Conservation (phyloP, 2,113 vertebrate genomes). For the Anoplopoma fimbria region DNA sequence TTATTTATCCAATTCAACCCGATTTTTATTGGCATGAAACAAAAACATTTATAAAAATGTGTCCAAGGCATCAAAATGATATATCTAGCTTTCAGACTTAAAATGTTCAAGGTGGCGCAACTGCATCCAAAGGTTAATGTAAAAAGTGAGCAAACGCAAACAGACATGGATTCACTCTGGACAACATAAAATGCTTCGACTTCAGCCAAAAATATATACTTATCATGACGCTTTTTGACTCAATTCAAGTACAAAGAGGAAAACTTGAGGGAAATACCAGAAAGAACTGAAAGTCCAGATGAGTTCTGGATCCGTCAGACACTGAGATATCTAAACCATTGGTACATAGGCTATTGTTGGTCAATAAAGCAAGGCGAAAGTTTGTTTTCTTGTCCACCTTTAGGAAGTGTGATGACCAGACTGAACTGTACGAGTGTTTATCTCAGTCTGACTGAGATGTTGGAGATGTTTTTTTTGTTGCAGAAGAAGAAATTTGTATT, state of each 20-base stretch:
- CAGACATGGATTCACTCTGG: background rate
- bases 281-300: background rate
- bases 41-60: too few relatives aligned
- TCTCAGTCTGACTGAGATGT: background rate
- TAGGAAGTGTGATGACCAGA: background rate
- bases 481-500: background rate
- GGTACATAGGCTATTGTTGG: background rate
- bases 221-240: too few relatives aligned
- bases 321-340: background rate
- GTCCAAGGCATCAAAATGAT: too few relatives aligned
- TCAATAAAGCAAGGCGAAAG: background rate
- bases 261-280: background rate
- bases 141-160: background rate
- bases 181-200: background rate
- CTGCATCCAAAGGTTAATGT: too few relatives aligned
- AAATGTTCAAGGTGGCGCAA: too few relatives aligned
- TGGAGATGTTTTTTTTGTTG: background rate
- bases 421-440: background rate
- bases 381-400: background rate
- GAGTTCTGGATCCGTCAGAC: background rate
- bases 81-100: too few relatives aligned
- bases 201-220: background rate
- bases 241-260: background rate
- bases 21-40: too few relatives aligned
- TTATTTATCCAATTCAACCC: too few relatives aligned